Evolutionary conservation across 2,113 vertebrate species (phyloP).

Genomic region (Gavia stellata): DNA sequence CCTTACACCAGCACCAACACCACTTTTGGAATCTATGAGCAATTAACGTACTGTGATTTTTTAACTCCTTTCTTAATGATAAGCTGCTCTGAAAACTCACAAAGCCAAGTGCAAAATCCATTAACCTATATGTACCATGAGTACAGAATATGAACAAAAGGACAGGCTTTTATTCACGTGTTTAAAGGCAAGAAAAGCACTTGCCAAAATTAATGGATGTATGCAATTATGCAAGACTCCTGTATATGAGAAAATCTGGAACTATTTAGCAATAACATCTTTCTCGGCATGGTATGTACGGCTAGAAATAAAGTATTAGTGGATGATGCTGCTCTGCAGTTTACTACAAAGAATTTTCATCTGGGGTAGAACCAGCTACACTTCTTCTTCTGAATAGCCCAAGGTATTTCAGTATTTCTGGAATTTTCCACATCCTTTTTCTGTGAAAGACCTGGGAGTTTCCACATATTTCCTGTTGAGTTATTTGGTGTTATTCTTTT

Average conservation of each 20-base stretch:
- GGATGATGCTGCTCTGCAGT: background rate
- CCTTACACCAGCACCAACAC: conserved; percentile 2
- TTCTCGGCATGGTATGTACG: background rate
- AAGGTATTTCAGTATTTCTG: background rate
- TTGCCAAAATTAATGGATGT: background rate
- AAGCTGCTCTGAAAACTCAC: background rate
- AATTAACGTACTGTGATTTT: background rate
- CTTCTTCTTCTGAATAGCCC: background rate
- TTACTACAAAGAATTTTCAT: background rate
- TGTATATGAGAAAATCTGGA: background rate
- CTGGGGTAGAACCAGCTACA: background rate
- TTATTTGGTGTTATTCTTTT: background rate
- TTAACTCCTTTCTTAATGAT: background rate
- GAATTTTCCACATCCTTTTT: background rate
- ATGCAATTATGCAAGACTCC: background rate
- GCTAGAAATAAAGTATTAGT: background rate
- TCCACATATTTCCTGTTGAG: background rate
- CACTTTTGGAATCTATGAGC: background rate
- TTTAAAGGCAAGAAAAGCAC: background rate
- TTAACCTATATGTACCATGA: background rate
- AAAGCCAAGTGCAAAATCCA: background rate
- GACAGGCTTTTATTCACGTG: background rate
- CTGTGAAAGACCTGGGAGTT: background rate
- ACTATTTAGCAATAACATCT: background rate
- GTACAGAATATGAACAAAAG: background rate